Base-by-base conservation (phyloP, 2,888 invertebrate species). In the Eustalomyia histrio region DNA sequence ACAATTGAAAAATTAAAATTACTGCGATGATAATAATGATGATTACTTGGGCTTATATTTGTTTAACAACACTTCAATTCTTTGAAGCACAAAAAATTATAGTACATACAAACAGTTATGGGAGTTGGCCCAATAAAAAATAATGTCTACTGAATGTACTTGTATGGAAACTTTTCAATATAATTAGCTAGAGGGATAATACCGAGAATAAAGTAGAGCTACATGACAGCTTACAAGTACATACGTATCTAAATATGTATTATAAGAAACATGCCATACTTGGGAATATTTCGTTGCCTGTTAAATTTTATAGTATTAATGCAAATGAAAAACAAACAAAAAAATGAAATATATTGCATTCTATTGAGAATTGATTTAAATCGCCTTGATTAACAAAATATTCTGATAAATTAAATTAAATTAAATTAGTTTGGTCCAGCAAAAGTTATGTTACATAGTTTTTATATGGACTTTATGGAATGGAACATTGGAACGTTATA, bases 131-230 rank as follows among this genome's bases (percentile, higher is more conserved):
- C 47, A 60, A 65, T 75, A 74, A 55, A 79, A 71, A 57, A 16
- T 47, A 75, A 57, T 39, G 58, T 55, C 64, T 65, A 17, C n/a
- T 60, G 18, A 18, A 24, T 17, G 29, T 67, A 24, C 10, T 55
- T 50, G 58, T 24, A 65, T 58, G 73, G 68, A 86, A 87, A 86
- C 83, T 88, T 87, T 87, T 85, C 87, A 88, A 88, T 87, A 86
- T 87, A 88, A 88, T 88, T 87, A 86, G 86, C 87, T 83, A 82
- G 83, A 84, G 84, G 85, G 84, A 83, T 83, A 80, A 73, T 69
- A 18, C 9, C 35, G 29, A 60, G 17, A 6, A 65, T 52, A 29
- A 61, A 52, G 5, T 14, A 61, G 17, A 52, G 58, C 55, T 55
- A 75, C 80, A 80, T 71, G 65, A 71, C 80, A 80, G 64, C 76